Conservation (phyloP, 2,797 vertebrate species). For the Chanos chanos region DNA sequence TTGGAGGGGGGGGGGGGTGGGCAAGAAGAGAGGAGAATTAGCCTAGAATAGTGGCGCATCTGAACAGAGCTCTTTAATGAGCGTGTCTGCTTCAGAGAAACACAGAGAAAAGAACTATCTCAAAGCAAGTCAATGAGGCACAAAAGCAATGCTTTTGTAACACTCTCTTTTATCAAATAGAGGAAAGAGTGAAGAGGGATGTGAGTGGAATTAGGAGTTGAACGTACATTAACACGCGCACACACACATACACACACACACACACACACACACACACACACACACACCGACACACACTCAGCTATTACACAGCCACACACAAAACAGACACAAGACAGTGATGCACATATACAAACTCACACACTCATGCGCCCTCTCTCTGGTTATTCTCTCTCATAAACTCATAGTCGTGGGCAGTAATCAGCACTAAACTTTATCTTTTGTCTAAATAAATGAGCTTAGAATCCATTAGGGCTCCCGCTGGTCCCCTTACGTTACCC, state of each 20-base stretch:
- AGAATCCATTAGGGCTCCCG: neutral
- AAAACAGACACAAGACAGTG: neutral
- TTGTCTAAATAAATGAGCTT: neutral
- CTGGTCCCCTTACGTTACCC: slow-evolving; percentile 17
- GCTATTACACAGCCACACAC: neutral
- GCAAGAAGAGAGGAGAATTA: too few relatives aligned
- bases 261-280: neutral
- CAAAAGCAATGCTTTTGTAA: slow-evolving; percentile 30
- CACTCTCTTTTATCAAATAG: slow-evolving; percentile 29
- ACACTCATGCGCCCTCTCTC: neutral
- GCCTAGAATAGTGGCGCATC: too few relatives aligned
- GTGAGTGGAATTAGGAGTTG: slow-evolving; percentile 2
- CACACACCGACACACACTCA: neutral
- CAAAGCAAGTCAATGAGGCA: slow-evolving; percentile 13
- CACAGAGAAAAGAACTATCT: slow-evolving; percentile 9
- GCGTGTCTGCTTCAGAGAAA: neutral
- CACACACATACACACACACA: neutral
- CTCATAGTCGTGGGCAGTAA: neutral
- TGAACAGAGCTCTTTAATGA: neutral
- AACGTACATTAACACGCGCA: neutral
- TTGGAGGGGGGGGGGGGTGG: too few relatives aligned
- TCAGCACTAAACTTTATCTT: slow-evolving; percentile 6
- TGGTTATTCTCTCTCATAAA: neutral
- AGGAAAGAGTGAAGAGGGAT: too few relatives aligned
- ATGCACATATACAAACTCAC: neutral